These are phyloP conservation scores for Macrobrachium nipponense DNA, from an alignment of 1,140 invertebrate species.

Conservation along the genomic window DNA sequence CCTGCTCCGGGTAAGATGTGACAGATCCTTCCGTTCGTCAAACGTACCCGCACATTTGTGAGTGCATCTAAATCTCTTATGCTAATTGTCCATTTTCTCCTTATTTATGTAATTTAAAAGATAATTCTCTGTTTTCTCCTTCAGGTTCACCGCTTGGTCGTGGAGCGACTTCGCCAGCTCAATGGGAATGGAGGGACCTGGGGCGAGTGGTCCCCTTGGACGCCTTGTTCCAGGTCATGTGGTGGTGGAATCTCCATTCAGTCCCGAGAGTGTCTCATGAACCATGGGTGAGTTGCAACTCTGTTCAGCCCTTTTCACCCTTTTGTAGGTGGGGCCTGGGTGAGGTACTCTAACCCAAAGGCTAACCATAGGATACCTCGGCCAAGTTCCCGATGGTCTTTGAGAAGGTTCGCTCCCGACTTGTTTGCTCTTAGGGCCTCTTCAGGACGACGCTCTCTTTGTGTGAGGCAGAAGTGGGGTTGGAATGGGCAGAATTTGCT, in stretches of 20 bases:
- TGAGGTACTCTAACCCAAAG: not conserved
- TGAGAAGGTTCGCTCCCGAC: no score
- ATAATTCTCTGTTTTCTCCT: not conserved
- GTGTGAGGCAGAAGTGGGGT: no score
- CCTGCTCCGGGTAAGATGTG: no score
- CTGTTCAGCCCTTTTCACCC: not conserved
- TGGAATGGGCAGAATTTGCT: not conserved
- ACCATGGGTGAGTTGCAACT: conserved; percentile 21
- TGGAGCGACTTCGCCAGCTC: conserved; percentile 48
- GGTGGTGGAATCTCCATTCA: conserved; percentile 73
- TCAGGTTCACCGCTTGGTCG: conserved; percentile 55
- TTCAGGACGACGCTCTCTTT: no score
- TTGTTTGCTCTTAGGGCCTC: no score
- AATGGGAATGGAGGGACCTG: conserved; percentile 65
- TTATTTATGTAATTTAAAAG: not conserved
- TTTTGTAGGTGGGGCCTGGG: not conserved
- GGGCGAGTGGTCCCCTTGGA: conserved; percentile 71
- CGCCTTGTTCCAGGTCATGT: conserved; percentile 72
- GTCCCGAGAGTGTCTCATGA: conserved; percentile 69
- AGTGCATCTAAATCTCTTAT: not conserved
- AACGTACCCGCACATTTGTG: not conserved
- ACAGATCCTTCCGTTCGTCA: not conserved
- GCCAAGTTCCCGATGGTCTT: no score
- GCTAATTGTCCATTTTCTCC: not conserved
- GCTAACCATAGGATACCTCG: not conserved